phyloP scores from a whole-genome alignment of 2,888 invertebrate genomes.

The Dromius quadrimaculatus region DNA sequence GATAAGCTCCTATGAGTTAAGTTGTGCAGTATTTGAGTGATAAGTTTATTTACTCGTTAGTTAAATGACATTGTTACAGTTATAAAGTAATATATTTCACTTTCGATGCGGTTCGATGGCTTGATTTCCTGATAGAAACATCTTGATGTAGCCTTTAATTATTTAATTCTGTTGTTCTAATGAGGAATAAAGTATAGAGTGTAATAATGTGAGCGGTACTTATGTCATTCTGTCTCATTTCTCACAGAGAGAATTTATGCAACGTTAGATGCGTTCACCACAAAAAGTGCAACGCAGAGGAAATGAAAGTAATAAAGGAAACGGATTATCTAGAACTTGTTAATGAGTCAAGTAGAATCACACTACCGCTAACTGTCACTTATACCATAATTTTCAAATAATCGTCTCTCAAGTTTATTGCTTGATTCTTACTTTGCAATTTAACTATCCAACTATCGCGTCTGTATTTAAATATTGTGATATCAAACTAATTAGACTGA shows the following conservation, averaged over 20 bases:
- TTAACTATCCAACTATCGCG: too few relatives aligned
- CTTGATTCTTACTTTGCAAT: background rate
- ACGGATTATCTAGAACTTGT: slow-evolving; percentile 32
- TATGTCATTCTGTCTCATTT: slow-evolving; percentile 25
- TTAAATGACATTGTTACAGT: too few relatives aligned
- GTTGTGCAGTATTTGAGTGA: too few relatives aligned
- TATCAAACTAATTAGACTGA: too few relatives aligned
- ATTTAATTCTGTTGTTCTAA: background rate
- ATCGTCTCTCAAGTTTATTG: slow-evolving; percentile 19
- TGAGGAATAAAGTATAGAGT: slow-evolving; percentile 1
- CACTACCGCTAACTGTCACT: slow-evolving; percentile 31
- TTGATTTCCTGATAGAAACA: too few relatives aligned
- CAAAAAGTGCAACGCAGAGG: slow-evolving; percentile 23
- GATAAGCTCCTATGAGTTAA: too few relatives aligned
- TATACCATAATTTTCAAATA: slow-evolving; percentile 24
- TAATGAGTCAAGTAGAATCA: slow-evolving; percentile 21
- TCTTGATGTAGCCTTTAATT: background rate
- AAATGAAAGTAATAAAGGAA: slow-evolving; percentile 37
- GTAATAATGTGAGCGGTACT: background rate
- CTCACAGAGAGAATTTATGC: slow-evolving; percentile 24
- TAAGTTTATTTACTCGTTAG: too few relatives aligned
- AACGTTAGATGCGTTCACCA: slow-evolving; percentile 3
- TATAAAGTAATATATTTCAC: too few relatives aligned
- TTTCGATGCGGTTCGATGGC: too few relatives aligned
- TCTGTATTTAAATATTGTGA: too few relatives aligned